Evolutionary conservation across 1,140 invertebrate species (phyloP).

Genomic region (Drosophila oshimai): DNA sequence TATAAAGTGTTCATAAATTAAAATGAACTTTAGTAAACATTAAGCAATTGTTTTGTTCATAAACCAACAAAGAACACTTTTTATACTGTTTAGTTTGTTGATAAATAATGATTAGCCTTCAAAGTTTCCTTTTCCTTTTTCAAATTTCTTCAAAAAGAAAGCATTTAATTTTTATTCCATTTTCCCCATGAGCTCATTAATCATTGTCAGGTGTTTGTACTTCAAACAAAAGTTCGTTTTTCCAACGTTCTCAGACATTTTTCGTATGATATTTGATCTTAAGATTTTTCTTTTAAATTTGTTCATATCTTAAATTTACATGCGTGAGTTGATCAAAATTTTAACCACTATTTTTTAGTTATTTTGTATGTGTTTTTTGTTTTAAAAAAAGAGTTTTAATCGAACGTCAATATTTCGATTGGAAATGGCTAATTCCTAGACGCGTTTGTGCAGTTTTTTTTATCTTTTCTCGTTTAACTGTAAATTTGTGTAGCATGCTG

Average conservation of each 20-base stretch:
- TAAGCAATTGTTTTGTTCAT: no score
- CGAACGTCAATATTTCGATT: background rate
- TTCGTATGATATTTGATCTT: background rate
- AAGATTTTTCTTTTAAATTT: background rate
- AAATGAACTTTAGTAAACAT: background rate
- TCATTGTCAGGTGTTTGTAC: background rate
- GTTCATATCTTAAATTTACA: no score
- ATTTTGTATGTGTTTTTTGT: background rate
- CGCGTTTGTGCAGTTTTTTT: background rate
- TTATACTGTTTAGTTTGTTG: no score
- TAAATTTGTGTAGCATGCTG: conserved; percentile 1
- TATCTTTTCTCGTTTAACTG: background rate
- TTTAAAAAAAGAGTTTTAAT: background rate
- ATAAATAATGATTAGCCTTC: no score
- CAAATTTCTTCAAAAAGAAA: background rate
- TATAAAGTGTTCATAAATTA: no score
- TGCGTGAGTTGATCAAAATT: no score
- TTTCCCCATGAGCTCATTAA: background rate
- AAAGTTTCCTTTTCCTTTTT: background rate
- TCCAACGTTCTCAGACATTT: background rate
- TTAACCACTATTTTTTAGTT: no score
- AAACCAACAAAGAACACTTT: no score
- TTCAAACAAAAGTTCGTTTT: background rate
- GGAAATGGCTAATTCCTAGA: background rate
- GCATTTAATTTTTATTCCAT: background rate